Conservation (phyloP, 2,113 vertebrate species). For the Arizona elegans region DNA sequence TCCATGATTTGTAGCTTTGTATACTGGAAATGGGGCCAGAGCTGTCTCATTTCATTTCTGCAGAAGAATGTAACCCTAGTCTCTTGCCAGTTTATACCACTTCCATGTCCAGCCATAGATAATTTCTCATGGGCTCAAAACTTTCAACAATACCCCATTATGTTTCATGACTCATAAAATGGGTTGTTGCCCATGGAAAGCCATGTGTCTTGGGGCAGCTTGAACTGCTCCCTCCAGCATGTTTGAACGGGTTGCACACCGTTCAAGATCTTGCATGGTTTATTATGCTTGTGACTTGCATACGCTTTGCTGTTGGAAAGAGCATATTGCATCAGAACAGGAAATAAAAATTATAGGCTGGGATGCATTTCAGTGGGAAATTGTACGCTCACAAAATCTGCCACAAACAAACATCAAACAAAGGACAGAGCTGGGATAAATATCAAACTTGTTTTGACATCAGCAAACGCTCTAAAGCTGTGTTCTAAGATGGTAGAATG, state of each 20-base stretch:
- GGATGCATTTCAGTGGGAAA: slow-evolving; percentile 27
- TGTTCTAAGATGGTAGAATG: slow-evolving; percentile 33
- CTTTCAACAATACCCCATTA: slow-evolving; percentile 75
- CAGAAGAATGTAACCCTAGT: slow-evolving; percentile 62
- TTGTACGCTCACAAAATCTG: slow-evolving; percentile 15
- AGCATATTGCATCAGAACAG: slow-evolving; percentile 50
- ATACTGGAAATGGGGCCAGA: slow-evolving; percentile 53
- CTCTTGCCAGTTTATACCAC: slow-evolving; percentile 70
- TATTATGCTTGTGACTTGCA: slow-evolving; percentile 64
- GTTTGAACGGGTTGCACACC: slow-evolving; percentile 66
- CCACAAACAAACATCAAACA: slow-evolving; percentile 46
- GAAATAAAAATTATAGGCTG: slow-evolving; percentile 53
- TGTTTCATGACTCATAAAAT: slow-evolving; percentile 72
- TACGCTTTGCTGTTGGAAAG: slow-evolving; percentile 55
- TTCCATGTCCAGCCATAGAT: slow-evolving; percentile 66
- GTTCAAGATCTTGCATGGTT: slow-evolving; percentile 59
- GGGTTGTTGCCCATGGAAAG: slow-evolving; percentile 71
- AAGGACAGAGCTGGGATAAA: slow-evolving; percentile 39
- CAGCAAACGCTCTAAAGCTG: slow-evolving; percentile 28
- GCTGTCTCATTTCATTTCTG: slow-evolving; percentile 72
- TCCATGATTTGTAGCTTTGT: slow-evolving; percentile 53
- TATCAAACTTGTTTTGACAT: slow-evolving; percentile 36
- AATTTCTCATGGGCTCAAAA: slow-evolving; percentile 72
- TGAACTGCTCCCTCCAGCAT: slow-evolving; percentile 66
- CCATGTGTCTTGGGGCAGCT: slow-evolving; percentile 67